Percentiles rank a stretch among this genome's conserved stretches.
phyloP scores from a whole-genome alignment of 1,140 invertebrate species.

The Lanistes nyassanus region DNA sequence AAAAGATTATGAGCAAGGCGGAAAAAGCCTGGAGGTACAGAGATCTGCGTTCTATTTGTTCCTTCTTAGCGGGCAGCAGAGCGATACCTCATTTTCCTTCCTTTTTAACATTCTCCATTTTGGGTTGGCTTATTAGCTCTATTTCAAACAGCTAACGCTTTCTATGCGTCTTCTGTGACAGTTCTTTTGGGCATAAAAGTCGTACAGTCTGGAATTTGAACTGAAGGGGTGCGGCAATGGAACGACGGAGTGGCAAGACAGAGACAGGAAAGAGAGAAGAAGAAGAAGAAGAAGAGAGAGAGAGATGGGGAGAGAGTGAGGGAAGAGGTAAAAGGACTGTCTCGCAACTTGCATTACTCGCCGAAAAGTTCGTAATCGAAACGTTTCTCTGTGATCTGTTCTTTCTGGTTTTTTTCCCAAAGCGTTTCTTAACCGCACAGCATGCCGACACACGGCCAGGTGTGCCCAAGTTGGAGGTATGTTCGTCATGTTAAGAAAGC shows the following conservation, averaged over 20 bases:
- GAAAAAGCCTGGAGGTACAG: conserved; percentile 9
- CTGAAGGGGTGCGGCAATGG: neutral
- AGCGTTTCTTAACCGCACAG: no score
- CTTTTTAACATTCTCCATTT: neutral
- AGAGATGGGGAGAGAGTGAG: neutral
- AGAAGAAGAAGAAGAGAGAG: neutral
- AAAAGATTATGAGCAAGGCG: neutral
- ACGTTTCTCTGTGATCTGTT: no score
- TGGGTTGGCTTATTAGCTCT: neutral
- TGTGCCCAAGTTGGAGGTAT: no score
- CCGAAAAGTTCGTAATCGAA: no score
- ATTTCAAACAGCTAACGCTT: conserved; percentile 1
- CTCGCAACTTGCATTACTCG: no score
- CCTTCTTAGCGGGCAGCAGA: neutral
- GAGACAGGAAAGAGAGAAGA: neutral
- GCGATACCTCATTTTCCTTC: neutral
- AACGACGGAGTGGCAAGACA: neutral
- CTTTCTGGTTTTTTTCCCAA: no score
- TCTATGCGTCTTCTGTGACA: neutral
- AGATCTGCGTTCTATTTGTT: neutral
- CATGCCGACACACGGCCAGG: no score
- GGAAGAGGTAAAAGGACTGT: no score
- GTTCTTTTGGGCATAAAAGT: neutral
- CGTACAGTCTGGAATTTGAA: neutral
- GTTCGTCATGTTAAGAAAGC: no score